A percentile compares a stretch with the other conserved stretches of the same genome.
Evolutionary conservation across 2,113 vertebrate species (phyloP).

Genomic region (Ceyx margarethae): DNA sequence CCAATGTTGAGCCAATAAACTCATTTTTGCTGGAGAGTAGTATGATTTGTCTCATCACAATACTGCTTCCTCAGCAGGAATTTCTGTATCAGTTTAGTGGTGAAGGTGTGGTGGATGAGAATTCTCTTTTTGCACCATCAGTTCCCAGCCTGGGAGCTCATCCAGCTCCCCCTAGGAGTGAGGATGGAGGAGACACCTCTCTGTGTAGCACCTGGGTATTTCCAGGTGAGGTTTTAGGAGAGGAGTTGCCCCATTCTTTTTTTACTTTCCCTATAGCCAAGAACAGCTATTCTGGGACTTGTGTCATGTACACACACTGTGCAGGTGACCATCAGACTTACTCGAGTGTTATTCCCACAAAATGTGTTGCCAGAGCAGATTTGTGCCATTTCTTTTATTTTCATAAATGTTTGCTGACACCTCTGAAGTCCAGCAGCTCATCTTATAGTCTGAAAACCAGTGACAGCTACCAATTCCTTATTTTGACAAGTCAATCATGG

Average conservation of each 20-base stretch:
- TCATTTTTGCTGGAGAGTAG: neutral
- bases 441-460: neutral
- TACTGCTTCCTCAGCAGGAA: neutral
- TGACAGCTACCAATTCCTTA: neutral
- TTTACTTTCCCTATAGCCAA: neutral
- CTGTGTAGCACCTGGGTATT: neutral
- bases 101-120: neutral
- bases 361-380: neutral
- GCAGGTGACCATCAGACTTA: neutral
- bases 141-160: neutral
- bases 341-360: too few species aligned
- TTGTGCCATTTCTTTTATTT: neutral
- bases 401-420: neutral
- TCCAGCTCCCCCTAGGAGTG: neutral
- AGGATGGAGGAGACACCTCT: neutral
- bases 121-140: neutral
- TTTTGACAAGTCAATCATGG: neutral
- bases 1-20: neutral
- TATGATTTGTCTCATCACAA: fast-evolving
- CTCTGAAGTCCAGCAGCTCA: neutral
- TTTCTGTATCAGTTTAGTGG: neutral
- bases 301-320: neutral
- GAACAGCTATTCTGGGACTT: neutral
- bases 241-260: neutral
- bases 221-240: neutral